A percentile compares a stretch with the other conserved stretches of the same genome.
Evolutionary conservation across 2,113 vertebrate species (phyloP).

Genomic region (Chionodraco myersi): DNA sequence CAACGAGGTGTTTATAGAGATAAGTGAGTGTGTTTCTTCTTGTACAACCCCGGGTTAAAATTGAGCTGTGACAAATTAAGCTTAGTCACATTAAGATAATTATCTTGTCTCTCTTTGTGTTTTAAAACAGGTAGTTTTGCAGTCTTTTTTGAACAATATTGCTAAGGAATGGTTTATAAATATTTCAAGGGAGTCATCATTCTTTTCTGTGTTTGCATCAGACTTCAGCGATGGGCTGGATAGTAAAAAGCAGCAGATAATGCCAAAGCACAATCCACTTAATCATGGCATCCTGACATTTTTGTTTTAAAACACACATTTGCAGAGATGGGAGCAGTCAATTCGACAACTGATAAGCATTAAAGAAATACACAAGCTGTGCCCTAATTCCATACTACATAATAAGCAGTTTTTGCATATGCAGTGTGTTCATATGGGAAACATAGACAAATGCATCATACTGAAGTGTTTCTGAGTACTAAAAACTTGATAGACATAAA

Average conservation of each 20-base stretch:
- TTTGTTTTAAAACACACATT: not conserved
- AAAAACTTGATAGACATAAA: not conserved
- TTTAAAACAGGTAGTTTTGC: not conserved
- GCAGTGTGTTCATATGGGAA: not conserved
- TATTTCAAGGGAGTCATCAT: not conserved
- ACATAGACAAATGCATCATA: not conserved
- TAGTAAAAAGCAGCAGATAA: not conserved
- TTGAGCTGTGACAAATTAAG: conserved; percentile 22
- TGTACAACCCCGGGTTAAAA: not conserved
- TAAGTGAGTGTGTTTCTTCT: conserved; percentile 90
- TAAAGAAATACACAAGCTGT: not conserved
- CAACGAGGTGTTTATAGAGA: conserved; percentile 98
- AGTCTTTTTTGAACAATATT: conserved; percentile 1
- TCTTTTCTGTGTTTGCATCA: conserved; percentile 6
- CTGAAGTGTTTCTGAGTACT: not conserved
- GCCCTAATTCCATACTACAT: not conserved
- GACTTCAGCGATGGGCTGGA: not conserved
- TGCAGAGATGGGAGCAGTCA: not conserved
- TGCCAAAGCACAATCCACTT: conserved; percentile 4
- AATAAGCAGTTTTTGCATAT: not conserved
- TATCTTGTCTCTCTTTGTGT: not conserved
- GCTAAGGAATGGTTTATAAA: not conserved
- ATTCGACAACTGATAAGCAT: not conserved
- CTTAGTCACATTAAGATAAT: not conserved
- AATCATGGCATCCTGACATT: not conserved